Base-by-base conservation (phyloP, 2,113 vertebrate genomes). In the Macquaria ambigua region DNA sequence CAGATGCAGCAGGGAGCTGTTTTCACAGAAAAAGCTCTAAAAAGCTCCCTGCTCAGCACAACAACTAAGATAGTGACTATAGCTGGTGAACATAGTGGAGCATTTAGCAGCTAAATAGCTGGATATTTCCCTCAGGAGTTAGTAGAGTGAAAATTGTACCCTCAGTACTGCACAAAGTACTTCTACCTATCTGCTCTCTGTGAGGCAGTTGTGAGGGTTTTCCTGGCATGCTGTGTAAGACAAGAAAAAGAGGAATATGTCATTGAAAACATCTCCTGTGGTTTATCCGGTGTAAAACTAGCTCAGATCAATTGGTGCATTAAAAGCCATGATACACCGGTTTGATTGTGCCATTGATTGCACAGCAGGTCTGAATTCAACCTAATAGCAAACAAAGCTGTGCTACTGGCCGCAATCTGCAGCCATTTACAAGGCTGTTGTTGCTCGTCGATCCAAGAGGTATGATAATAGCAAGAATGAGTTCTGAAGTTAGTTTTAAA, bases 291-390 rank as follows among this genome's bases (percentile, higher is more conserved):
- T 61, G 41, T 63, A 58, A 55, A 55, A 25, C 5, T 34, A 18
- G 1, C 14, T 41, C 69, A 34, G 25, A 48, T 75, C 58, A 25
- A 62, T 66, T 1, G 23, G 7, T 50, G 41, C 20, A 28, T 63
- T 48, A 9, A 85, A 39, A 66, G 31, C 68, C 14, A 11, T 4
- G 20, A n/a, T 34, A 12, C 34, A n/a, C 23, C 21, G n/a, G n/a
- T 67, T 70, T 55, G 39, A 64, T 14, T 63, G 25, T 43, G 20
- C 43, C 52, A 82, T 73, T 43, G 53, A 79, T 66, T n/a, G 55
- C 52, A 48, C 70, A 75, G 52, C 6, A 2, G 43, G 50, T 31
- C 10, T 34, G 25, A 66, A 75, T 46, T 75, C 72, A 50, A 20
- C 15, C 31, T 80, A 50, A 61, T 70, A 53, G 25, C 53, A 66